Evolutionary conservation across 2,888 invertebrate species (phyloP).

Genomic region (Bellardia pandia): DNA sequence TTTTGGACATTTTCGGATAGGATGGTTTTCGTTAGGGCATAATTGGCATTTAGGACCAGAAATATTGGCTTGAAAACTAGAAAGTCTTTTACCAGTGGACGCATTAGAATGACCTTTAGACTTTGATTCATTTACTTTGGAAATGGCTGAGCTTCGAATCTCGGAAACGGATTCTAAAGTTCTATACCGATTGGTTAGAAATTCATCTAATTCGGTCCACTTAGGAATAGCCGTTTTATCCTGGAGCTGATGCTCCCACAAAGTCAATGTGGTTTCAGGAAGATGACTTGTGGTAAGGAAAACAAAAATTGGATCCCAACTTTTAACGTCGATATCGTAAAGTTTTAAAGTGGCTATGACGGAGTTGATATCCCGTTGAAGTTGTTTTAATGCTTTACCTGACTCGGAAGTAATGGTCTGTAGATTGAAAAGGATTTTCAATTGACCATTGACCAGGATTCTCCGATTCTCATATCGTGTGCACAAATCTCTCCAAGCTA

Average conservation of each 20-base stretch:
- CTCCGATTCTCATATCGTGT: background rate
- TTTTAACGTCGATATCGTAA: background rate
- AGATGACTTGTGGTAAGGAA: background rate
- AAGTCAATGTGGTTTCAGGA: background rate
- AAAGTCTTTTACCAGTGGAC: no score
- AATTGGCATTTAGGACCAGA: no score
- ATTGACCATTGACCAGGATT: background rate
- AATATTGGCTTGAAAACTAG: no score
- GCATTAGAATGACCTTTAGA: background rate
- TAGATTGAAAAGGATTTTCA: slow-evolving; percentile 7
- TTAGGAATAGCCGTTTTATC: slow-evolving; percentile 2
- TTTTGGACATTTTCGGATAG: background rate
- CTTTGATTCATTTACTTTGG: background rate
- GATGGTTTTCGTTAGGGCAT: background rate
- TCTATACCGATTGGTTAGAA: background rate
- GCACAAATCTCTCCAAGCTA: background rate
- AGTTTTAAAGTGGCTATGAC: background rate
- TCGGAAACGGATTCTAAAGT: slow-evolving; percentile 6
- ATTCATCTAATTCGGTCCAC: slow-evolving; percentile 4
- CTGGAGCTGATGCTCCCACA: background rate
- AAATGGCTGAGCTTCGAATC: background rate
- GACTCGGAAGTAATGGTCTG: background rate
- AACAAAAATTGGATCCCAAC: slow-evolving; percentile 9
- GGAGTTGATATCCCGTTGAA: background rate
- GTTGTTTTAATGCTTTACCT: background rate